Evolutionary conservation across 1,140 invertebrate genomes (phyloP).

Genomic region (Pogonus chalceus): DNA sequence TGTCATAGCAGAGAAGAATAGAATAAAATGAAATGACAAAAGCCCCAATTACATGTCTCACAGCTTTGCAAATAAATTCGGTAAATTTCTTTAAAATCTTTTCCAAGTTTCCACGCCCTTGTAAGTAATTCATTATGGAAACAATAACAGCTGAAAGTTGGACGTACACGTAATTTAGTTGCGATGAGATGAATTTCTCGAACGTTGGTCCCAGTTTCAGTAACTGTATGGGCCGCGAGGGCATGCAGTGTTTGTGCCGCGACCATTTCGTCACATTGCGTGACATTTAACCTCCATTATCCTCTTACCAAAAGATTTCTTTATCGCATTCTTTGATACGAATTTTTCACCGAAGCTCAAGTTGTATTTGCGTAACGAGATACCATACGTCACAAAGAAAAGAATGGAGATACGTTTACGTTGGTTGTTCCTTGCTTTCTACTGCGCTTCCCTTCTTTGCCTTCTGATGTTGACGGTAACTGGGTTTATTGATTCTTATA

Average conservation of each 20-base stretch:
- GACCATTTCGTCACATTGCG: not conserved
- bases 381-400: slow-evolving; percentile 4
- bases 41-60: too few relatives aligned
- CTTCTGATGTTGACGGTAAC: not conserved
- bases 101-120: not conserved
- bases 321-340: slow-evolving; percentile 6
- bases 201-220: not conserved
- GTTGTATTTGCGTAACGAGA: slow-evolving; percentile 7
- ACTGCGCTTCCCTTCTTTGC: not conserved
- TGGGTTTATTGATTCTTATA: not conserved
- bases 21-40: too few relatives aligned
- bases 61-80: not conserved
- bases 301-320: slow-evolving; percentile 6
- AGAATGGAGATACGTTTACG: not conserved
- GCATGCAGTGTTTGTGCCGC: not conserved
- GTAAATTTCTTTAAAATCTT: not conserved
- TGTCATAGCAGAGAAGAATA: too few relatives aligned
- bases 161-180: not conserved
- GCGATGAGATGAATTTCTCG: not conserved
- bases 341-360: slow-evolving; percentile 6
- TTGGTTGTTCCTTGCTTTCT: not conserved
- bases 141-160: not conserved
- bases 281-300: slow-evolving; percentile 6
- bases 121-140: slow-evolving; percentile 5
- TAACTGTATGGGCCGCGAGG: not conserved